Evolutionary conservation across 2,113 vertebrate species (phyloP), one percentile per base, ranked within the genome.

Genomic region (Trogon melanurus): DNA sequence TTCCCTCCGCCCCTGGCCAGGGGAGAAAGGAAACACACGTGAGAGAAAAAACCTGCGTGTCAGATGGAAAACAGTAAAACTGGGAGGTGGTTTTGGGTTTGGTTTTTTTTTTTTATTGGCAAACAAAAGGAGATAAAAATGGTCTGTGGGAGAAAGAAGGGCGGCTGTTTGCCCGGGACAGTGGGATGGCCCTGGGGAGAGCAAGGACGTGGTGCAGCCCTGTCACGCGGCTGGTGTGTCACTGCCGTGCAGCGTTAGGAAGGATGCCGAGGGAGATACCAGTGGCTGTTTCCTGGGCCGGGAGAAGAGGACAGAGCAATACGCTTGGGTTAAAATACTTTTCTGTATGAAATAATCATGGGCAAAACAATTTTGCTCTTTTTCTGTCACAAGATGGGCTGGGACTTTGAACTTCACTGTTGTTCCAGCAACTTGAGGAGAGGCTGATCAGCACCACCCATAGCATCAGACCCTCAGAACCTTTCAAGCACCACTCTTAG

Each of bases 71-170:
- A 73, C 69, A 16, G 82, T 85, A 69, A 82, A 89, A 67, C 38
- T 1, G 48, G 66, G 79, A 75, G 61, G 72, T 71, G 67, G n/a
- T n/a, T n/a, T n/a, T n/a, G n/a, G n/a, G n/a, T 36, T 36, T 36
- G 36, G 36, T 36, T 36, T 36, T 36, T 36, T 36, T 64, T 44
- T 56, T 61, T 90, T 57, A 73, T 16, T 45, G 41, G 70, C 69
- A 85, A 94, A 91, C 90, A 95, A 97, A 95, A 65, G 79, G 69
- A 91, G 91, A 79, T 96, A 91, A 95, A 91, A 96, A 86, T 95
- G 96, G 91, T 79, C 71, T n/a, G 51, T 65, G 83, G 19, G 36
- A 94, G 94, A 69, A 65, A 92, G 89, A 71, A 69, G 72, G 53
- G 81, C 73, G 92, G 94, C 88, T 89, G 96, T 84, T 95, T 69